Evolutionary conservation across 2,888 invertebrate genomes (phyloP).

Genomic region (Phyto melanocephala): DNA sequence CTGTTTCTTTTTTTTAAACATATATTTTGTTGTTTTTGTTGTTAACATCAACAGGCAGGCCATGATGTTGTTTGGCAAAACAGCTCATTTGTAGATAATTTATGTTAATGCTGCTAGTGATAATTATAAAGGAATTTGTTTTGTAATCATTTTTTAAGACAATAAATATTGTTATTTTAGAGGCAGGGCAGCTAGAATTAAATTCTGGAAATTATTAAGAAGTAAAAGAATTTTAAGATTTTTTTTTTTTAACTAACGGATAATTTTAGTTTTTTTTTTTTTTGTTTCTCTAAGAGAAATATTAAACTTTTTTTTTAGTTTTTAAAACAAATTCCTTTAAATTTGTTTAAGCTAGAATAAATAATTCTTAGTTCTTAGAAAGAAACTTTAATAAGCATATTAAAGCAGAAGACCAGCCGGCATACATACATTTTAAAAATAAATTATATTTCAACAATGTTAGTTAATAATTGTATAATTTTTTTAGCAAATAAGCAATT

Average conservation of each 20-base stretch:
- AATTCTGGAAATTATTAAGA: background rate
- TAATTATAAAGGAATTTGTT: constrained; percentile 50
- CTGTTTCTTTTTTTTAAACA: background rate
- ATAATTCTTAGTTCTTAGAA: too few relatives aligned
- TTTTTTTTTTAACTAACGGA: background rate
- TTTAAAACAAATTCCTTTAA: too few relatives aligned
- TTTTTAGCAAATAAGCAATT: too few relatives aligned
- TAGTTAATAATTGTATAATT: too few relatives aligned
- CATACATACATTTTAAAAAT: too few relatives aligned
- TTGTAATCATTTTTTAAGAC: constrained; percentile 37
- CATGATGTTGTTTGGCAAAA: constrained; percentile 23
- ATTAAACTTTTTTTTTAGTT: too few relatives aligned
- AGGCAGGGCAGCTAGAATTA: background rate
- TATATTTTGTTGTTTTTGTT: background rate
- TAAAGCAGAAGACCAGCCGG: too few relatives aligned
- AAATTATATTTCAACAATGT: too few relatives aligned
- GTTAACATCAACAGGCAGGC: background rate
- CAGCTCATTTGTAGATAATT: constrained; percentile 48
- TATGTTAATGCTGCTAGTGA: constrained; percentile 51
- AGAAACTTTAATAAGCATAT: too few relatives aligned
- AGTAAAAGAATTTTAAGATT: constrained; percentile 13
- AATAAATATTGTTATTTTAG: too few relatives aligned
- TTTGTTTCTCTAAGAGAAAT: too few relatives aligned
- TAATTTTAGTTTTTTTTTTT: background rate
- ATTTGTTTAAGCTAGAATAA: too few relatives aligned